phyloP scores from a whole-genome alignment of 2,888 invertebrate species.

The Orthonychiurus folsomi region DNA sequence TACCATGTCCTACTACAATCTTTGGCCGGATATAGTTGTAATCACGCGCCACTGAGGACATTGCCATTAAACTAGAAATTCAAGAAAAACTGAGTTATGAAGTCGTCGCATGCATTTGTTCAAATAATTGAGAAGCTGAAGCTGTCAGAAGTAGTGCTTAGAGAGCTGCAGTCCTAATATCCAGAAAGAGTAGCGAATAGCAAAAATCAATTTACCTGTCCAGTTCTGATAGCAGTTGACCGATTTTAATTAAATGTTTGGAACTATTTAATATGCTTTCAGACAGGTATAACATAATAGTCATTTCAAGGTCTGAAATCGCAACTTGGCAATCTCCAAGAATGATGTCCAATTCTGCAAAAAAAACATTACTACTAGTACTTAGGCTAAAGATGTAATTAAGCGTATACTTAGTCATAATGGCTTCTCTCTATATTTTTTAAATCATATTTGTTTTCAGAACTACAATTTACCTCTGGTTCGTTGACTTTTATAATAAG shows the following conservation, averaged over 20 bases:
- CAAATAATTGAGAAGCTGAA: background rate
- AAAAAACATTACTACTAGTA: no score
- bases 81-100: constrained; percentile 10
- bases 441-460: no score
- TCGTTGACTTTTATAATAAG: constrained; percentile 62
- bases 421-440: no score
- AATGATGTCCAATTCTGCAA: constrained; percentile 61
- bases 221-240: constrained; percentile 56
- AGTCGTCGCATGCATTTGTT: background rate
- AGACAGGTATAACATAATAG: constrained; percentile 62
- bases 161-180: background rate
- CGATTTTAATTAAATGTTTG: constrained; percentile 50
- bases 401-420: background rate
- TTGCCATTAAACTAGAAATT: constrained; percentile 55
- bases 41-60: constrained; percentile 58
- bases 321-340: constrained; percentile 70
- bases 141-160: background rate
- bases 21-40: constrained; percentile 57
- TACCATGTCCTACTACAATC: constrained; percentile 50
- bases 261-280: constrained; percentile 55
- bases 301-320: constrained; percentile 69
- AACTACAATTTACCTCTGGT: constrained; percentile 53
- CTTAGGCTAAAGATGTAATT: constrained; percentile 1
- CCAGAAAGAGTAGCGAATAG: no score
- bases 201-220: constrained; percentile 54